Evolutionary conservation across 2,113 vertebrate species (phyloP).

Genomic region (human): DNA sequence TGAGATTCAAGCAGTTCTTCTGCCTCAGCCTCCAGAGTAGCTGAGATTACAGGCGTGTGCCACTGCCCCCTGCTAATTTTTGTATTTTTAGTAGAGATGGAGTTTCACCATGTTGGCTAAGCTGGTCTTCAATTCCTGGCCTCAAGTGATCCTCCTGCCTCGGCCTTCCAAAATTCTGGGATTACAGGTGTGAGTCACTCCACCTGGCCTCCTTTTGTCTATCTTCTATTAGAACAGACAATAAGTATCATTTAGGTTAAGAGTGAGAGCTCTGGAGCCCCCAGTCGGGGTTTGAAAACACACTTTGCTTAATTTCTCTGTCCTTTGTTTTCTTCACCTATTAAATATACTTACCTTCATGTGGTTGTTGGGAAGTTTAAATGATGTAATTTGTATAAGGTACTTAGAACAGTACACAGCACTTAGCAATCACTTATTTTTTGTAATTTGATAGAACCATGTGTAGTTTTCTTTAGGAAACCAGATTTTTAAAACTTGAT

Average conservation of each 20-base stretch:
- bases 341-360: conserved; percentile 7
- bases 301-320: not conserved
- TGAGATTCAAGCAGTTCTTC: too few relatives aligned
- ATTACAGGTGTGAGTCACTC: too few relatives aligned
- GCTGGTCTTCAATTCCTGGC: too few relatives aligned
- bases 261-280: not conserved
- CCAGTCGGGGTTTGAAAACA: not conserved
- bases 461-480: not conserved
- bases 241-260: not conserved
- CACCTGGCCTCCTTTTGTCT: not conserved
- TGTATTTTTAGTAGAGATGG: too few relatives aligned
- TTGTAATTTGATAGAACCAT: not conserved
- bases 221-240: not conserved
- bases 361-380: not conserved
- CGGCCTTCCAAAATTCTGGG: too few relatives aligned
- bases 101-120: too few relatives aligned
- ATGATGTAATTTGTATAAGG: not conserved
- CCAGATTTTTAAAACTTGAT: conserved; percentile 7
- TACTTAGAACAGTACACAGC: not conserved
- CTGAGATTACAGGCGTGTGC: too few relatives aligned
- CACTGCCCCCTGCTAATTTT: too few relatives aligned
- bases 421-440: not conserved
- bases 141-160: too few relatives aligned
- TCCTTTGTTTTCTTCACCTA: not conserved
- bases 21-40: too few relatives aligned